phyloP scores from a whole-genome alignment of 2,797 vertebrate species.

The Phoeniculus purpureus region DNA sequence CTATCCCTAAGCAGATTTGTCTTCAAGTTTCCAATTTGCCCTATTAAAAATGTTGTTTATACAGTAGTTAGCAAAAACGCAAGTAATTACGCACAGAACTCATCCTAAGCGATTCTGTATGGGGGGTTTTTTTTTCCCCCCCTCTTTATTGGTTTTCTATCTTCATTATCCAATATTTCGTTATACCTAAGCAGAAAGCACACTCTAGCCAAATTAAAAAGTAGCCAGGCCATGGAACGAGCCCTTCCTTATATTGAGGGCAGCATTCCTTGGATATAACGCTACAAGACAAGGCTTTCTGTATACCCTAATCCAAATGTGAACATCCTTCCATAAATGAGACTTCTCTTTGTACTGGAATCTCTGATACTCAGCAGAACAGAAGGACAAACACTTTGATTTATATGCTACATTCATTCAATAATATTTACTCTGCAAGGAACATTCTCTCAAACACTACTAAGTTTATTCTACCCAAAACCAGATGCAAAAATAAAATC shows the following conservation, averaged over 20 bases:
- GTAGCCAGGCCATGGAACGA: neutral
- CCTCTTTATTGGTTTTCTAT: constrained; percentile 69
- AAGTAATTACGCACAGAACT: constrained; percentile 76
- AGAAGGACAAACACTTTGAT: constrained; percentile 26
- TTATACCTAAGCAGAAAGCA: constrained; percentile 69
- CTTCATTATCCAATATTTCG: constrained; percentile 73
- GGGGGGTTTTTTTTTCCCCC: neutral
- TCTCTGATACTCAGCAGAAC: neutral
- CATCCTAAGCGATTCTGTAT: constrained; percentile 67
- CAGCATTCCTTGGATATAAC: neutral
- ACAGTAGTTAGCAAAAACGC: constrained; percentile 81
- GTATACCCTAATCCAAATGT: neutral
- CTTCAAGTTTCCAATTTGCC: constrained; percentile 78
- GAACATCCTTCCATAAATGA: neutral
- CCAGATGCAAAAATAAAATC: neutral
- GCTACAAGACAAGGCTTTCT: neutral
- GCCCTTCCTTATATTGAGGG: neutral
- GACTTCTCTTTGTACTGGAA: neutral
- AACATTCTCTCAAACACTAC: constrained; percentile 3
- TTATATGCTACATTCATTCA: neutral
- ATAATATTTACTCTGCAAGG: constrained; percentile 41
- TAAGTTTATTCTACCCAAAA: constrained; percentile 1
- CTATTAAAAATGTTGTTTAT: constrained; percentile 81
- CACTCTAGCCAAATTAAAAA: constrained; percentile 19
- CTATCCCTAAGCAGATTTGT: constrained; percentile 79